Evolutionary conservation across 2,888 invertebrate species (phyloP), one percentile per base, ranked within the genome.

Genomic region (Anorthoa munda): DNA sequence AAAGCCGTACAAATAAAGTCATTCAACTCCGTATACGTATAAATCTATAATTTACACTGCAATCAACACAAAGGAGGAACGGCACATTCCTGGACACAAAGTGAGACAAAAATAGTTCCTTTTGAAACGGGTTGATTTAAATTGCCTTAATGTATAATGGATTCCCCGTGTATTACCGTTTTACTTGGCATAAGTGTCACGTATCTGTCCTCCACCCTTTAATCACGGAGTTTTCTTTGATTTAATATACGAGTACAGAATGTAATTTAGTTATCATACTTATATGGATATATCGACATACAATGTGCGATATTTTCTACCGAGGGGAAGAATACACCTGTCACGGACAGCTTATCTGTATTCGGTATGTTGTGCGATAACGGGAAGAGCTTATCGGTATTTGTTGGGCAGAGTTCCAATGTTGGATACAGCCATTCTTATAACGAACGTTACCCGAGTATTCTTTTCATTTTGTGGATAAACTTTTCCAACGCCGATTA

Each of bases 171-270:
- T 55, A 78, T 56, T 31, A 26, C 56, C 46, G 17, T 66, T 82
- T 46, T 68, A 83, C 80, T 79, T 79, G 74, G 39, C 66, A 79
- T 61, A 83, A 73, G 68, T 79, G 74, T 79, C 80, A 80, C 80
- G 79, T 80, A 71, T 21, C 50, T 55, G 61, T 68, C 58, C 48
- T 9, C 46, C 51, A 50, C 74, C 56, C 61, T 66, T 67, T 83
- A 80, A 80, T 83, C 61, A 83, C 3, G 39, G 46, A 46, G 46
- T 46, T 73, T 66, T 63, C 80, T 80, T 80, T 83, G 80, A 83
- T n/a, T n/a, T n/a, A n/a, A n/a, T n/a, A n/a, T n/a, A n/a, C n/a
- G n/a, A n/a, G n/a, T n/a, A n/a, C n/a, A n/a, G n/a, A n/a, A n/a
- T n/a, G n/a, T n/a, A n/a, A n/a, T n/a, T n/a, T n/a, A n/a, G n/a